A percentile compares a stretch with the other conserved stretches of the same genome.
Evolutionary conservation across 2,888 invertebrate species (phyloP).

Genomic region (Athetis lepigone): DNA sequence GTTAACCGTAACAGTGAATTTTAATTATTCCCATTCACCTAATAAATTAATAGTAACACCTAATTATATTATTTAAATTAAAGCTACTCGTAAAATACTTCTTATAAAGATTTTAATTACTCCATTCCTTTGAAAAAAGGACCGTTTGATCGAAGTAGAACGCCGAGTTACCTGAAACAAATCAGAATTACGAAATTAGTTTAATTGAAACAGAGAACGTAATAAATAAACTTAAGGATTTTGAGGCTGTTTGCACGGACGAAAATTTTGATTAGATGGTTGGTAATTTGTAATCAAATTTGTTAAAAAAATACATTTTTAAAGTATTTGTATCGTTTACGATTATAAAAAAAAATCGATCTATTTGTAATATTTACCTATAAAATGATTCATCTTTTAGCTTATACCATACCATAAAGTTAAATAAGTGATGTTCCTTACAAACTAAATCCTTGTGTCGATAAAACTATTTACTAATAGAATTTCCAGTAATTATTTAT

Average conservation of each 20-base stretch:
- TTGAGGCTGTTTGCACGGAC: slow-evolving; percentile 9
- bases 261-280: slow-evolving; percentile 2
- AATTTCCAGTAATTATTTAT: background rate
- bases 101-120: slow-evolving; percentile 45
- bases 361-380: too few species aligned
- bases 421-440: background rate
- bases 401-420: too few species aligned
- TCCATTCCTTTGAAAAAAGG: slow-evolving; percentile 37
- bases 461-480: background rate
- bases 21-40: too few species aligned
- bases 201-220: slow-evolving; percentile 47
- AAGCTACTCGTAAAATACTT: slow-evolving; percentile 21
- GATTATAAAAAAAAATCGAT: too few species aligned
- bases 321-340: too few species aligned
- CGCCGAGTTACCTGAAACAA: slow-evolving; percentile 63
- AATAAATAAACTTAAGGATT: slow-evolving; percentile 39
- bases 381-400: too few species aligned
- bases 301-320: background rate
- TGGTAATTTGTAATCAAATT: background rate
- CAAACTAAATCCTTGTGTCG: background rate
- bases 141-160: slow-evolving; percentile 43
- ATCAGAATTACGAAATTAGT: slow-evolving; percentile 59
- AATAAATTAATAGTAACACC: too few species aligned
- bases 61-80: slow-evolving; percentile 34
- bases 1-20: too few species aligned